Evolutionary conservation across 1,140 invertebrate species (phyloP), one percentile per base, ranked within the genome.

Genomic region (Orius insidiosus): DNA sequence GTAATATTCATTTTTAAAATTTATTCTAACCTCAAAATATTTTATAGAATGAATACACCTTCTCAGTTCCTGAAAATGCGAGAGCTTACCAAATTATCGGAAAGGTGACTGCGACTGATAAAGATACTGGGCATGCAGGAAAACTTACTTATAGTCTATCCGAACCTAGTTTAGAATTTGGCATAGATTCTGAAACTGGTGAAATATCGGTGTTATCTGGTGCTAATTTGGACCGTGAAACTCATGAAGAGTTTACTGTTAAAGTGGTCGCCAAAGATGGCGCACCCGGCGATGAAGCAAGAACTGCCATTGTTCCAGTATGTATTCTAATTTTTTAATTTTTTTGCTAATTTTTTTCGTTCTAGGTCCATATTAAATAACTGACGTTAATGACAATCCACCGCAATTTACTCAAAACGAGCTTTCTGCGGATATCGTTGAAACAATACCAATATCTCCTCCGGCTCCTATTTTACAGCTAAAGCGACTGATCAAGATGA

Each of bases 331-430:
- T 48, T 32, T 19, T 16, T 37, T 13, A 34, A 19, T 45, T 45
- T 15, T 33, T 14, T 35, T 34, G 13, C 13, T 43, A 11, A 43
- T 43, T 2, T 30, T 2, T 11, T 40, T 40, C 10, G 14, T 58
- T 47, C 0, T 58, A 78, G 66, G 68, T 88, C 24, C 68, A 78
- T 56, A 75, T 92, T n/a, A 77, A 58, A 68, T 92, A 1, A 56
- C 71, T 13, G 85, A 92, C 60, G 72, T 83, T 1, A 89, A 90
- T 61, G 86, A 92, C 58, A 85, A 88, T 60, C 56, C 74, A 3
- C 87, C 86, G 0, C 66, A 76, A 46, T 89, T 90, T 58, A 72
- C 68, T 1, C 74, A 78, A 49, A 71, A 76, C 37, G 69, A 71
- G 13, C 86, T 86, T 58, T 74, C 76, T 52, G 75, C 82, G 1